These are phyloP conservation scores for Solenopsis invicta DNA, from an alignment of 1,140 invertebrate species.

Conservation along the genomic window DNA sequence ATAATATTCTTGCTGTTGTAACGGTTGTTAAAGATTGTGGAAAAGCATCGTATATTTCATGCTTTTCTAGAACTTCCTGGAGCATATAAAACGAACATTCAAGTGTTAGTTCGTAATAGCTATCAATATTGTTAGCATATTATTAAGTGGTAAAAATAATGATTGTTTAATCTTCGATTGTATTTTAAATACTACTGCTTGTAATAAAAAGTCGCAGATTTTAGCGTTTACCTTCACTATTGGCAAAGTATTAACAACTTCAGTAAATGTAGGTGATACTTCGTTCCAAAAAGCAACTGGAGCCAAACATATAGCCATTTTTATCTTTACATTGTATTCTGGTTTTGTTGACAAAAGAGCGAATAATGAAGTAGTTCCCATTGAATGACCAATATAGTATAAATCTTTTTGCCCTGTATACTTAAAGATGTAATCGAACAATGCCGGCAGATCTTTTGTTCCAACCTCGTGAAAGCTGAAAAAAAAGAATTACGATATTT, in stretches of 20 bases:
- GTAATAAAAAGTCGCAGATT: conserved; percentile 38
- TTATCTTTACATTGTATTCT: conserved; percentile 87
- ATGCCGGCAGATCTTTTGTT: conserved; percentile 25
- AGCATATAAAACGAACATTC: conserved; percentile 4
- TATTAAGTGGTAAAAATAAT: neutral
- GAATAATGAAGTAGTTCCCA: conserved; percentile 47
- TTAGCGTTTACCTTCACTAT: neutral
- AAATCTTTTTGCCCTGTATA: conserved; percentile 33
- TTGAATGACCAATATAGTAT: conserved; percentile 54
- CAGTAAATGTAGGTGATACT: conserved; percentile 39
- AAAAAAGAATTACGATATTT: conserved; percentile 17
- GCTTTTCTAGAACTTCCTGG: neutral
- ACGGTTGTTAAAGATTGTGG: conserved; percentile 4
- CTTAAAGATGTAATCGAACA: conserved; percentile 56
- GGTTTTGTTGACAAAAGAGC: conserved; percentile 76
- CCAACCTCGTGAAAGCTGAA: conserved; percentile 64
- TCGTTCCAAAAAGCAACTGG: conserved; percentile 85
- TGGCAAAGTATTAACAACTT: conserved; percentile 18
- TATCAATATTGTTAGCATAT: neutral
- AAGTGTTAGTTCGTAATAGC: neutral
- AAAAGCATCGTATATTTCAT: neutral
- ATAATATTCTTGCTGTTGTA: neutral
- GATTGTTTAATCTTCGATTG: neutral
- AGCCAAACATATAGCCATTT: conserved; percentile 86
- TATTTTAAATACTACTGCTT: neutral